These are phyloP conservation scores for Dendrocincla fuliginosa DNA, from an alignment of 2,797 vertebrate genomes.

Conservation along the genomic window DNA sequence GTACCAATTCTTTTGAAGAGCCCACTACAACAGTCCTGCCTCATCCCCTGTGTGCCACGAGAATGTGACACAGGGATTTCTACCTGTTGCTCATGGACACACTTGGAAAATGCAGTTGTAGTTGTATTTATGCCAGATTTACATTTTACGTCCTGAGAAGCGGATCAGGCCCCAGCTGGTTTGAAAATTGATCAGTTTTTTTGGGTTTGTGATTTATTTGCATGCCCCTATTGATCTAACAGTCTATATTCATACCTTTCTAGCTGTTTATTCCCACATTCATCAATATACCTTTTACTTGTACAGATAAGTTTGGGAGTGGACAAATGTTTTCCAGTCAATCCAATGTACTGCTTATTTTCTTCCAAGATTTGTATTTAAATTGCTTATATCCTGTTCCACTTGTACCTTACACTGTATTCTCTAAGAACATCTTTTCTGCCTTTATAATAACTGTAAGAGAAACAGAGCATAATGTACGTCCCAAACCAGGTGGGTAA, in stretches of 20 bases:
- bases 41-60: background rate
- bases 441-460: background rate
- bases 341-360: background rate
- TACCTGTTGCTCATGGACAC: background rate
- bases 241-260: background rate
- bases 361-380: background rate
- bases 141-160: background rate
- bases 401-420: background rate
- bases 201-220: background rate
- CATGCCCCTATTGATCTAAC: background rate
- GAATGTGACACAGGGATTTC: background rate
- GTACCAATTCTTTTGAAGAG: background rate
- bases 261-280: background rate
- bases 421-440: background rate
- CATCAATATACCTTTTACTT: background rate
- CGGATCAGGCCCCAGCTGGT: background rate
- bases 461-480: background rate
- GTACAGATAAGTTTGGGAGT: background rate
- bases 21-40: background rate
- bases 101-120: background rate
- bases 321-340: background rate
- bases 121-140: background rate
- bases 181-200: background rate
- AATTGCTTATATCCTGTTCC: background rate
- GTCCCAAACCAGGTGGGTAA: constrained; percentile 32